Percentiles rank a stretch among this genome's conserved stretches.
Evolutionary conservation across 2,888 invertebrate species (phyloP).

Genomic region (Caenorhabditis virilis): DNA sequence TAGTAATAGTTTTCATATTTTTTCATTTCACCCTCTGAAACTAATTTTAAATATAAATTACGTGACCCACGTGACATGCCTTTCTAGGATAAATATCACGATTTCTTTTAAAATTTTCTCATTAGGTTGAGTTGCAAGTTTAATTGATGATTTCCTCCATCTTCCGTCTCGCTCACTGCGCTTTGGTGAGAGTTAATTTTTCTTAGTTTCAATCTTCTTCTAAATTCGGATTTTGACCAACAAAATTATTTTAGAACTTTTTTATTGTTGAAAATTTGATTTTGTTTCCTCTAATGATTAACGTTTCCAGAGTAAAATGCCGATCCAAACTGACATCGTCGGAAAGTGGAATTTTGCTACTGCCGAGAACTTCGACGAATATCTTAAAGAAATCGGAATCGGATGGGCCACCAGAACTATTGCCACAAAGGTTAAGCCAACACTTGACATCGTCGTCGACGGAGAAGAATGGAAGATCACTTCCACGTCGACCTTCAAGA

Average conservation of each 20-base stretch:
- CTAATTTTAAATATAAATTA: not conserved
- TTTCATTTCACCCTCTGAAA: not conserved
- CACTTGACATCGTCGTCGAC: slow-evolving; percentile 53
- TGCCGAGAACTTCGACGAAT: slow-evolving; percentile 65
- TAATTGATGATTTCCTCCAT: slow-evolving; percentile 25
- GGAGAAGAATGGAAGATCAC: slow-evolving; percentile 65
- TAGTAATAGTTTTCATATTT: not conserved
- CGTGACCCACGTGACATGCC: too few relatives aligned
- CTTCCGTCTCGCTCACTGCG: slow-evolving; percentile 24
- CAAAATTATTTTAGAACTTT: too few relatives aligned
- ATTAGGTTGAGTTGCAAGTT: too few relatives aligned
- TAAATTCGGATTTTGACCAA: too few relatives aligned
- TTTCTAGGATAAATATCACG: too few relatives aligned
- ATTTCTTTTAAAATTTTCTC: not conserved
- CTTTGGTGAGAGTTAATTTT: too few relatives aligned
- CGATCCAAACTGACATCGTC: slow-evolving; percentile 49
- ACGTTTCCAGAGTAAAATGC: slow-evolving; percentile 33
- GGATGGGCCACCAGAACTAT: slow-evolving; percentile 63
- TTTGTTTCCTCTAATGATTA: too few relatives aligned
- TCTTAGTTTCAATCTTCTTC: too few relatives aligned
- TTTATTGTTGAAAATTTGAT: too few relatives aligned
- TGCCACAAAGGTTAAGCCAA: slow-evolving; percentile 62
- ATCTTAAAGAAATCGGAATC: slow-evolving; percentile 64
- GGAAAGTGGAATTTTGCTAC: slow-evolving; percentile 66
- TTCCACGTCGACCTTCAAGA: slow-evolving; percentile 66